Base-by-base conservation (phyloP, 2,797 vertebrate genomes). In the Etheostoma nigrum region DNA sequence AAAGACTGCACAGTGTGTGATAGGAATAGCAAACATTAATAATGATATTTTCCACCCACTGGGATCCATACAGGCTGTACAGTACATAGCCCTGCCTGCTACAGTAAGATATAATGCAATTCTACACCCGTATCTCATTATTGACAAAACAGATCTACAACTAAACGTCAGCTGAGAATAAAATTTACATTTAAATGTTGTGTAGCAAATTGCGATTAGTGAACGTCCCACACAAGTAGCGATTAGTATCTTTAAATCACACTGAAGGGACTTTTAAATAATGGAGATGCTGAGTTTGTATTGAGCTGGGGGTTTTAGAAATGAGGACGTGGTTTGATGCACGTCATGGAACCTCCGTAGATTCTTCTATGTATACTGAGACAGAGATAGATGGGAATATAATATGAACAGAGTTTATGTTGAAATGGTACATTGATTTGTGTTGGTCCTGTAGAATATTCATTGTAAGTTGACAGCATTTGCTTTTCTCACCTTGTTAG, bases 181-280 rank as follows among this genome's bases (percentile, higher is more conserved):
- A 19, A 82, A 83, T 79, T 86, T 64, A 51, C 74, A 83, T 84
- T 60, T 83, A 67, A 75, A 73, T 81, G 67, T 60, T 55, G 47
- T 60, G 71, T 61, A 7, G 53, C 67, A 82, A 84, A 85, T 70
- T 78, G 25, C 59, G 61, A 86, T 91, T 78, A 72, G 72, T 82
- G 45, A 65, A 82, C 69, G 69, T 79, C 57, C 78, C 52, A 61
- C 45, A 83, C 79, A 84, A 78, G 54, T 79, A 73, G 67, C 58
- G 83, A 90, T 90, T 74, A 77, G 89, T 76, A 74, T 82, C 66
- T 92, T 90, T 81, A 80, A 85, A 80, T 84, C 72, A 79, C 2
- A 42, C 67, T 79, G 74, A 55, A 54, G 66, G 68, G 63, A 78
- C 79, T 75, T 78, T 81, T 91, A 77, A 90, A 88, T 83, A 88